phyloP scores from a whole-genome alignment of 2,113 vertebrate genomes.

The Engystomops pustulosus region DNA sequence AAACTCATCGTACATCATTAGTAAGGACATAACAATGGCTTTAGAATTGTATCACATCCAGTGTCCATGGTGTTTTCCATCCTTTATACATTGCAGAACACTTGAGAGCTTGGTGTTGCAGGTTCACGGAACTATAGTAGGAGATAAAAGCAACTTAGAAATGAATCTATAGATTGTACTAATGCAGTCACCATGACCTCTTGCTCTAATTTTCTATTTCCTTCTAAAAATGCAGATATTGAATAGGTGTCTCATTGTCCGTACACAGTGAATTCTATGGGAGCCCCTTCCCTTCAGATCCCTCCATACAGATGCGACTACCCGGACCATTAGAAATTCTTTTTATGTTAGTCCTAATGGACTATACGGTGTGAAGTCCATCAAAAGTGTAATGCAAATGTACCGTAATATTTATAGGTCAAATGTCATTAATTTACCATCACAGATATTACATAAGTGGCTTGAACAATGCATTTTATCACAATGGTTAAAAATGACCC shows the following conservation, averaged over 20 bases:
- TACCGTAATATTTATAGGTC: neutral
- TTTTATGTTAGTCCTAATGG: neutral
- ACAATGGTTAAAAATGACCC: neutral
- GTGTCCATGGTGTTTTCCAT: neutral
- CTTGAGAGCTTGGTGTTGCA: neutral
- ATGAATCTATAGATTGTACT: neutral
- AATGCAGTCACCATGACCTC: conserved; percentile 29
- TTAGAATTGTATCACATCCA: neutral
- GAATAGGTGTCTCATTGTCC: conserved; percentile 18
- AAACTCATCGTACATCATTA: no score
- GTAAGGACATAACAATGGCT: no score
- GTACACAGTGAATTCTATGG: neutral
- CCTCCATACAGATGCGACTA: neutral
- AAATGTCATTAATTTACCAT: neutral
- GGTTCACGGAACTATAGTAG: neutral
- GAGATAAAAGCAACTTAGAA: conserved; percentile 2
- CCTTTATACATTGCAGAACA: neutral
- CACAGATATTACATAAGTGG: neutral
- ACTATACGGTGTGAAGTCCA: no score
- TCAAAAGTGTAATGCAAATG: neutral
- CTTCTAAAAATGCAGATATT: neutral
- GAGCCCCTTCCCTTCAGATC: neutral
- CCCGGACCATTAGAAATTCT: neutral
- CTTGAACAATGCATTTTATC: neutral
- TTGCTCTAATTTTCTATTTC: conserved; percentile 1